These are phyloP conservation scores for Battus philenor DNA, from an alignment of 1,140 invertebrate genomes.

Conservation along the genomic window DNA sequence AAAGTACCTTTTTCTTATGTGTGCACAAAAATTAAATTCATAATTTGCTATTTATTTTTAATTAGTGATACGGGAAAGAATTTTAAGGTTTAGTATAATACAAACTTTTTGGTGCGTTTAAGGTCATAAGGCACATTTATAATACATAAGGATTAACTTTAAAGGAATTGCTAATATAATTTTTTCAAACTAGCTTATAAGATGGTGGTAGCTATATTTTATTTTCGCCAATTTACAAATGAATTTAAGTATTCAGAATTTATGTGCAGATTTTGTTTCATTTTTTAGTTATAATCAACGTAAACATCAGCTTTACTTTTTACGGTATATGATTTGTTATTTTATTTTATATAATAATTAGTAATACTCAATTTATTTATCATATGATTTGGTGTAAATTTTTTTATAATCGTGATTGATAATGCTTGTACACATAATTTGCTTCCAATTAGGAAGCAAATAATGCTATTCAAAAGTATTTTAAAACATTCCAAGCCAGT, in stretches of 20 bases:
- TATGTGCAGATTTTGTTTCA: slow-evolving; percentile 17
- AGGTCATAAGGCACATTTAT: slow-evolving; percentile 1
- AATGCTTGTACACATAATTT: too few species aligned
- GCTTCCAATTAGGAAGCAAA: too few species aligned
- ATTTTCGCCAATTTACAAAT: slow-evolving; percentile 2
- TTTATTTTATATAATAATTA: too few species aligned
- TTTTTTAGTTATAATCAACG: slow-evolving; percentile 13
- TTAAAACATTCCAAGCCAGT: slow-evolving; percentile 41
- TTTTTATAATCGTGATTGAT: too few species aligned
- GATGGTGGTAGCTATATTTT: slow-evolving; percentile 14
- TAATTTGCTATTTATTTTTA: too few species aligned
- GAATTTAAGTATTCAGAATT: background rate
- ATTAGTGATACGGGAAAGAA: too few species aligned
- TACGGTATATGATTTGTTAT: background rate
- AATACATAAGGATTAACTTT: background rate
- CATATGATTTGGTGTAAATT: too few species aligned
- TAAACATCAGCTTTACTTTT: slow-evolving; percentile 20
- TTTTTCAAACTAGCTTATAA: slow-evolving; percentile 9
- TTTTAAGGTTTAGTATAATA: too few species aligned
- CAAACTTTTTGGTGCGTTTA: slow-evolving; percentile 1
- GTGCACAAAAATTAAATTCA: too few species aligned
- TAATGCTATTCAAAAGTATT: too few species aligned
- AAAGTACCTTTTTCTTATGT: too few species aligned
- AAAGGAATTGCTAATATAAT: slow-evolving; percentile 10
- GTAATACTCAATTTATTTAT: too few species aligned